Evolutionary conservation across 92 coral and sea anemone species (phyloP), one percentile per base, ranked within the genome.

Genomic region (Heliopora coerulea): DNA sequence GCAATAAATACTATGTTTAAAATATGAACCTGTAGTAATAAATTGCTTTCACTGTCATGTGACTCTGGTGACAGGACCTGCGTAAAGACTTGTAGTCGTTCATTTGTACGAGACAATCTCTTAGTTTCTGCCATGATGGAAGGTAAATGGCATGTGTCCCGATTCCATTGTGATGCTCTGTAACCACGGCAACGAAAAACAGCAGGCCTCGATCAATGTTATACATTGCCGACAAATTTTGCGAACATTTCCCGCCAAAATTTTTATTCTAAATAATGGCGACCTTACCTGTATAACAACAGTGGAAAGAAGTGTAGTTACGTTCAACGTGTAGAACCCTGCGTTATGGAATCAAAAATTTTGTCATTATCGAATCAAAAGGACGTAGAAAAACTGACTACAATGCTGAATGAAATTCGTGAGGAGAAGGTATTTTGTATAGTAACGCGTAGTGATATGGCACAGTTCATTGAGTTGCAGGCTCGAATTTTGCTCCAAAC

Each of bases 211-310:
- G 12, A 1, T 56, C 40, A 59, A 59, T 59, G 21, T 28, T 26
- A 15, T 28, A 13, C 28, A 56, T 1, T 8, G 13, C 13, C 25
- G 33, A 12, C 13, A n/a, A n/a, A n/a, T n/a, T n/a, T n/a, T n/a
- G n/a, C n/a, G n/a, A n/a, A n/a, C n/a, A n/a, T 67, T 67, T 67
- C 58, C 74, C 74, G 70, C 70, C 70, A 63, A 61, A 61, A 61
- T n/a, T 50, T 30, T 25, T 49, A 65, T 39, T 26, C 26, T 9
- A 10, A 15, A 10, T 3, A 65, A 65, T 65, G 56, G 70, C 56
- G 54, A 54, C 54, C 4, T 56, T 17, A 56, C 31, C 13, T 3
- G 23, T 23, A 21, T 3, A 56, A n/a, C 25, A 56, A 56, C 30
- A 37, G 42, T 37, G n/a, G n/a, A n/a, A n/a, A n/a, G n/a, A n/a